A percentile compares a stretch with the other conserved stretches of the same genome.
These are phyloP conservation scores for Ooceraea biroi DNA, from an alignment of 1,140 invertebrate genomes.

Conservation along the genomic window DNA sequence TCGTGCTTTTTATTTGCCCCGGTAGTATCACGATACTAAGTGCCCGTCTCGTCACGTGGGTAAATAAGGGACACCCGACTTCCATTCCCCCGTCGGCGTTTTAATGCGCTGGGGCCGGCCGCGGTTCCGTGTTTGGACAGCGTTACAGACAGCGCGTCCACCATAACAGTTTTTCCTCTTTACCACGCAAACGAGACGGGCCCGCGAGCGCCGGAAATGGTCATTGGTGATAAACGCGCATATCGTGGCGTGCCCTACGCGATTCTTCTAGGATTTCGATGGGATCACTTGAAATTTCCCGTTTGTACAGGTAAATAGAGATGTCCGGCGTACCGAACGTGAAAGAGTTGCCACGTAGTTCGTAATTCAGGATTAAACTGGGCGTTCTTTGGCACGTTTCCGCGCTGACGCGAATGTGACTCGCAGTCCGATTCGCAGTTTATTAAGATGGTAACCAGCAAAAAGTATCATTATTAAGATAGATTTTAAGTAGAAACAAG, in stretches of 20 bases:
- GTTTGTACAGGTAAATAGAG: constrained; percentile 40
- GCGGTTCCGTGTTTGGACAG: constrained; percentile 73
- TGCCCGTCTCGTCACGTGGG: constrained; percentile 70
- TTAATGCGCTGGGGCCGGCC: constrained; percentile 64
- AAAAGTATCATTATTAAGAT: constrained; percentile 13
- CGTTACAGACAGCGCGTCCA: constrained; percentile 63
- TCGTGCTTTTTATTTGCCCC: constrained; percentile 72
- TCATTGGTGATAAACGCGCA: constrained; percentile 43
- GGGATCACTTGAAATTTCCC: constrained; percentile 39
- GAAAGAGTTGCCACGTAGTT: constrained; percentile 2
- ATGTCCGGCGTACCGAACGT: constrained; percentile 7
- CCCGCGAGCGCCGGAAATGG: background rate
- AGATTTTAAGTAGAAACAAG: background rate
- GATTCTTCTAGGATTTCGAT: constrained; percentile 41
- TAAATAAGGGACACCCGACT: constrained; percentile 70
- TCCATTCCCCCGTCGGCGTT: constrained; percentile 52
- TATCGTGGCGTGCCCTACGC: constrained; percentile 33
- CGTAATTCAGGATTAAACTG: constrained; percentile 25
- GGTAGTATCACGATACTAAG: constrained; percentile 78
- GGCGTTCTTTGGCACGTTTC: background rate
- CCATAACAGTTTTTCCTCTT: constrained; percentile 68
- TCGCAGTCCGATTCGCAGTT: too few relatives aligned
- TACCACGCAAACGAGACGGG: constrained; percentile 60
- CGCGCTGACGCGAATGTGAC: too few relatives aligned
- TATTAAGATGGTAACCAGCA: constrained; percentile 31